Conservation (phyloP, 2,113 vertebrate genomes). For the Podocnemis expansa region DNA sequence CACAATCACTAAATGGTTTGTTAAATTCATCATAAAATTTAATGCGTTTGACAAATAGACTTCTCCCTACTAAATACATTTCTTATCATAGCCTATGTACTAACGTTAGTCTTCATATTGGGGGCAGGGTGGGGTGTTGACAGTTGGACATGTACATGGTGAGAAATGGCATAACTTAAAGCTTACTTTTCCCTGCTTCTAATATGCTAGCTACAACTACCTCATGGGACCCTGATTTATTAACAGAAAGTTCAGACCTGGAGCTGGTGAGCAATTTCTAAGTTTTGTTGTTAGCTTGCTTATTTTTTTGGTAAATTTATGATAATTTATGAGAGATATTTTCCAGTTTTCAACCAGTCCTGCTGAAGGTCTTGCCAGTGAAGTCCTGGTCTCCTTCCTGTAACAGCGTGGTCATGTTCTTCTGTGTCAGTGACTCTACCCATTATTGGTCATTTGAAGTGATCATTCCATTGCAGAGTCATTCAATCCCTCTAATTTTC, state of each 20-base stretch:
- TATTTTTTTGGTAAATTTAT: background rate
- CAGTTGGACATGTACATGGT: background rate
- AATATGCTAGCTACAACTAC: background rate
- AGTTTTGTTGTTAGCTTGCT: background rate
- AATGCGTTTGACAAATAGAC: constrained; percentile 32
- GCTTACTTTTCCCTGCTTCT: background rate
- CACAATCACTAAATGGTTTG: constrained; percentile 45
- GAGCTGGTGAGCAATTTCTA: background rate
- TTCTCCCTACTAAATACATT: background rate
- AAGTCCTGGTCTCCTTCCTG: background rate
- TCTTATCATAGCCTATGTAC: background rate
- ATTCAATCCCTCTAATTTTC: background rate
- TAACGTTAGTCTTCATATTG: background rate
- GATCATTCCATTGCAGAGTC: background rate
- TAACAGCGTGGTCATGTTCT: background rate
- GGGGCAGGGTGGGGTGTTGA: background rate
- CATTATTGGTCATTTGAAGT: background rate
- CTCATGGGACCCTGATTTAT: background rate
- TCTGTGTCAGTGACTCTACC: background rate
- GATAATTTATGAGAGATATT: background rate
- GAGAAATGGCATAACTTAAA: background rate
- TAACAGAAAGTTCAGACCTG: background rate
- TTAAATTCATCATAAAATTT: constrained; percentile 59
- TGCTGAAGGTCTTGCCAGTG: background rate
- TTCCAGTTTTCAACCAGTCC: background rate